A percentile compares a stretch with the other conserved stretches of the same genome.
These are phyloP conservation scores for Platichthys flesus DNA, from an alignment of 2,113 vertebrate genomes.

Conservation along the genomic window DNA sequence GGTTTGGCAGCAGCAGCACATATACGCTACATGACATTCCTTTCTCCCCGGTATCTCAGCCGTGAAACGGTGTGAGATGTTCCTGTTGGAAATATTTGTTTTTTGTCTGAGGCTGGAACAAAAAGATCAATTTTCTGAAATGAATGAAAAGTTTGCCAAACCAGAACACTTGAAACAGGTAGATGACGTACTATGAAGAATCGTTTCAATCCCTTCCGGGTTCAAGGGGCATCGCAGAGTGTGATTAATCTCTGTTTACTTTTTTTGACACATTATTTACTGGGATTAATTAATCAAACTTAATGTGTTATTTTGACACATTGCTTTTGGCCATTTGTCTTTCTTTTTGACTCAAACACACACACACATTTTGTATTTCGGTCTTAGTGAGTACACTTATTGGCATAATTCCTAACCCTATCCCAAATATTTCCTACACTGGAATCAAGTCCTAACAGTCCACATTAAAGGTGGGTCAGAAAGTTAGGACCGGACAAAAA, in stretches of 20 bases:
- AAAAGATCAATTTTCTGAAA: not conserved
- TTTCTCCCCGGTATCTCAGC: not conserved
- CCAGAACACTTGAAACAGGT: not conserved
- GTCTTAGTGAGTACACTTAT: too few species aligned
- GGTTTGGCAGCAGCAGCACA: too few species aligned
- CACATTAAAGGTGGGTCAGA: too few species aligned
- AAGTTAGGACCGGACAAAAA: too few species aligned
- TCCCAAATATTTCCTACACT: too few species aligned
- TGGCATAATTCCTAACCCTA: too few species aligned
- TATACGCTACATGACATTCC: not conserved
- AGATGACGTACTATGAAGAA: not conserved
- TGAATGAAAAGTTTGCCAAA: not conserved
- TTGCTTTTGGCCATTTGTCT: not conserved
- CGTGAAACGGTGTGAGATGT: not conserved
- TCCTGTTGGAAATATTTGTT: not conserved
- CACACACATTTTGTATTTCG: too few species aligned
- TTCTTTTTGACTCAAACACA: conserved; percentile 1
- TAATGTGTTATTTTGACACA: conserved; percentile 2
- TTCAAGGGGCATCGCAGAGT: not conserved
- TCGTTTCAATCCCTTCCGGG: not conserved
- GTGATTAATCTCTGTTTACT: not conserved
- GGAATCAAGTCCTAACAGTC: too few species aligned
- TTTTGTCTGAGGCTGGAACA: not conserved
- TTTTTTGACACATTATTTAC: not conserved
- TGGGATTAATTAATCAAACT: conserved; percentile 3